Evolutionary conservation across 1,140 invertebrate species (phyloP), one percentile per base, ranked within the genome.

Genomic region (Brachionus rubens): DNA sequence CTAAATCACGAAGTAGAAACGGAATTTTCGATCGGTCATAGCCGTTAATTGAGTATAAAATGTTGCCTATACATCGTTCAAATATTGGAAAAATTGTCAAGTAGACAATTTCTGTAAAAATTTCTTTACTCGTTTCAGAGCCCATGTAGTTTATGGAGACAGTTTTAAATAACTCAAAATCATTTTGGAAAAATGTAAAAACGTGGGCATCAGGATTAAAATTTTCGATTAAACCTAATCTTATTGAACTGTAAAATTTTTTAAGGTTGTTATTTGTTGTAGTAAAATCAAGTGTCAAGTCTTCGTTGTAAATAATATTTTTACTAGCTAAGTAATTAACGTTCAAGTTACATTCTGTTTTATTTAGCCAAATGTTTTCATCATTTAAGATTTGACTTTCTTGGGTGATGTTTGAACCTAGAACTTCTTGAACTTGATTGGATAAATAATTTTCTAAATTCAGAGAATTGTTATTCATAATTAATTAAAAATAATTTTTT

Each of bases 1-100:
- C 40, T 36, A 65, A 65, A 41, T 65, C 59, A 21, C 40, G 26
- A 12, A 65, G 36, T 65, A 65, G 43, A 43, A 65, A 65, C 9
- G 59, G 59, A 43, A 65, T 24, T 65, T 65, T 65, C 0, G 59
- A 26, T 3, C 5, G 19, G 19, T 12, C 30, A n/a, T 19, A 19
- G 5, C 36, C 36, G 24, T 65, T 65, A 2, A 65, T 0, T 5
- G 33, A 12, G 19, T 40, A 65, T 3, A 65, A 12, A 0, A 65
- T 19, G 24, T 65, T 65, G 24, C 36, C 59, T 14, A 65, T 24
- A 43, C 19, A 65, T 14, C 59, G 10, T 65, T 65, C 59, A 26
- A 65, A 43, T 19, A 65, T 10, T 1, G 59, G 59, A 43, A 65
- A 65, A 24, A 65, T 21, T 3, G 21, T 19, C 12, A 41, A 43